Conservation (phyloP, 2,797 vertebrate genomes). For the Poeciliopsis infans region DNA sequence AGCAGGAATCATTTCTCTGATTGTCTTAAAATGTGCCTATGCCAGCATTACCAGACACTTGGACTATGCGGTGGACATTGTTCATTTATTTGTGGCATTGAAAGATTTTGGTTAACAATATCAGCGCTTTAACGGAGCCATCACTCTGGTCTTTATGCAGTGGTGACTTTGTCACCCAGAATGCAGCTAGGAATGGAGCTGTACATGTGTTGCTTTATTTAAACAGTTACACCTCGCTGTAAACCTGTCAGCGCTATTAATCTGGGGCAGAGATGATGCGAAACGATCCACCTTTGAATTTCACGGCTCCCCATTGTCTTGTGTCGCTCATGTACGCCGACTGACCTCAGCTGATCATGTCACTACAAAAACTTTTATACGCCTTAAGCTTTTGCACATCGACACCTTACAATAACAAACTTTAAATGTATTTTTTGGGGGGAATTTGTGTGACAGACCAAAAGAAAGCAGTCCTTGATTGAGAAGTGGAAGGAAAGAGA, state of each 20-base stretch:
- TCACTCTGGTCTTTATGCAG: constrained; percentile 72
- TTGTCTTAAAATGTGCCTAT: constrained; percentile 2
- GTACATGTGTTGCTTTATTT: constrained; percentile 62
- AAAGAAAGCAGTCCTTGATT: not conserved
- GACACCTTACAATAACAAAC: not conserved
- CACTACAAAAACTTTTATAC: not conserved
- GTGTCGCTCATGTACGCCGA: constrained; percentile 34
- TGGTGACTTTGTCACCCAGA: constrained; percentile 61
- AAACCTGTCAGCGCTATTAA: constrained; percentile 77
- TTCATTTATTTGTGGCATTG: constrained; percentile 58
- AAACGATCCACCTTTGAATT: constrained; percentile 57
- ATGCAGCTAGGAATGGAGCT: constrained; percentile 52
- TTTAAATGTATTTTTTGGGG: not conserved
- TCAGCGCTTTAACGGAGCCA: constrained; percentile 53
- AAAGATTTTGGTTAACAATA: constrained; percentile 62
- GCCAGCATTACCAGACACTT: not conserved
- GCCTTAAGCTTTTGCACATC: not conserved
- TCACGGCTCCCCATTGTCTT: constrained; percentile 48
- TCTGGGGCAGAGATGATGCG: constrained; percentile 61
- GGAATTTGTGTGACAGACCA: not conserved
- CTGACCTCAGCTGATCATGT: constrained; percentile 30
- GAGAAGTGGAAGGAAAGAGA: not conserved
- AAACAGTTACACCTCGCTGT: constrained; percentile 65
- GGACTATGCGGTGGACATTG: not conserved
- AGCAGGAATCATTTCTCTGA: constrained; percentile 11